Percentiles rank a stretch among this genome's conserved stretches.
These are phyloP conservation scores for Tipula confusa DNA, from an alignment of 2,888 invertebrate genomes.

Conservation along the genomic window DNA sequence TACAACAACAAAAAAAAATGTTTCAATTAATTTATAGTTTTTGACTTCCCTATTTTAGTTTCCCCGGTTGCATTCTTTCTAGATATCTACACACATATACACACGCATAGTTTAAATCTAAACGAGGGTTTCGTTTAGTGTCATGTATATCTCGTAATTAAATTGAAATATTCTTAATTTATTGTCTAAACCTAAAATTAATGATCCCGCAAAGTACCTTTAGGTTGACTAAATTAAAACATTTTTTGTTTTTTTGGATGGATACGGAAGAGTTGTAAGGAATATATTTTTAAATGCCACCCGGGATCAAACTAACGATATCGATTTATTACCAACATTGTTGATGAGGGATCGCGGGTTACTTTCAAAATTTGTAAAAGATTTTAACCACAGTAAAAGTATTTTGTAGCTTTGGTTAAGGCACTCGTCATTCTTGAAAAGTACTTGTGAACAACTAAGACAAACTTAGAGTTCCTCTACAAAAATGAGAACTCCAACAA, in stretches of 20 bases:
- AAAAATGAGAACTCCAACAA: too few species aligned
- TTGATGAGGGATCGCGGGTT: too few species aligned
- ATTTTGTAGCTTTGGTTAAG: too few species aligned
- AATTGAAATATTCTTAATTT: neutral
- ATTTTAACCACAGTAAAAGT: too few species aligned
- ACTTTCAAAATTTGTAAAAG: too few species aligned
- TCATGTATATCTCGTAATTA: neutral
- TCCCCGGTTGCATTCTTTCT: neutral
- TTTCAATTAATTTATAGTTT: neutral
- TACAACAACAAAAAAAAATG: neutral
- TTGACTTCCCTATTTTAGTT: neutral
- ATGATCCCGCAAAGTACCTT: slow-evolving; percentile 5
- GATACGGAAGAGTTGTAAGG: neutral
- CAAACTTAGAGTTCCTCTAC: too few species aligned
- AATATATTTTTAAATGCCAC: neutral
- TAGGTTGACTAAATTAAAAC: neutral
- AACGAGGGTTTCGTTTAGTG: neutral
- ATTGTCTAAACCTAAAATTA: neutral
- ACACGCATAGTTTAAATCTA: neutral
- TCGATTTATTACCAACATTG: neutral
- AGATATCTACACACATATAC: neutral
- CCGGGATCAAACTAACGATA: neutral
- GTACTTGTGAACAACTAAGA: too few species aligned
- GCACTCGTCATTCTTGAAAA: too few species aligned
- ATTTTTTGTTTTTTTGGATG: neutral